These are phyloP conservation scores for Porites cylindrica DNA, from an alignment of 92 coral and sea anemone species.

Conservation along the genomic window DNA sequence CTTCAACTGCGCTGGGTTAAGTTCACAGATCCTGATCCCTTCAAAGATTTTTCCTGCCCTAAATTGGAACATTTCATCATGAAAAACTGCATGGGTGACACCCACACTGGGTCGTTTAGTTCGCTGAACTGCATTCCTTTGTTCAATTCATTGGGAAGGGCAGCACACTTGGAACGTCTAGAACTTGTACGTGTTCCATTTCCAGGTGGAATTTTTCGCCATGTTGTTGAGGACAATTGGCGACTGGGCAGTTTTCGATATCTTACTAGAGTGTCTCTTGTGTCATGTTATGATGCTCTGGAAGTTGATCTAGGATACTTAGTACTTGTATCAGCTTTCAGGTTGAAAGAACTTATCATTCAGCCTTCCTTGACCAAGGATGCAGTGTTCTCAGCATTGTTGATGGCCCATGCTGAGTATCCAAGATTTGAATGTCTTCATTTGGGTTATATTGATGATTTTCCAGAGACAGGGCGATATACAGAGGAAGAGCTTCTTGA, in stretches of 20 bases:
- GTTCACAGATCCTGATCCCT: slow-evolving; percentile 58
- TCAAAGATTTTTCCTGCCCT: slow-evolving; percentile 60
- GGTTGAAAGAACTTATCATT: slow-evolving; percentile 47
- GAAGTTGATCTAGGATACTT: slow-evolving; percentile 65
- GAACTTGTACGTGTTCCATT: slow-evolving; percentile 62
- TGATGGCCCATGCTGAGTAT: slow-evolving; percentile 62
- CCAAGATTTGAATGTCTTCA: slow-evolving; percentile 61
- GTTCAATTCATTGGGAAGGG: slow-evolving; percentile 46
- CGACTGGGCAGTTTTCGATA: slow-evolving; percentile 49
- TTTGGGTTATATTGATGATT: slow-evolving; percentile 58
- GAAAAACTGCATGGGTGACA: slow-evolving; percentile 59
- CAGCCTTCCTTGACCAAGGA: slow-evolving; percentile 70
- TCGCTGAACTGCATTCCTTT: slow-evolving; percentile 46
- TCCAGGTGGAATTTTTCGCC: slow-evolving; percentile 63
- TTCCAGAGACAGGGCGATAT: slow-evolving; percentile 62
- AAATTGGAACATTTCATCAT: slow-evolving; percentile 57
- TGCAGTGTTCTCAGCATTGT: slow-evolving; percentile 53
- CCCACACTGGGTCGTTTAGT: slow-evolving; percentile 37
- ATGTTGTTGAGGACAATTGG: slow-evolving; percentile 62
- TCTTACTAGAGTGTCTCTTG: slow-evolving; percentile 49
- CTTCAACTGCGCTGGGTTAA: slow-evolving; percentile 63
- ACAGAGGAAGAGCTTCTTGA: slow-evolving; percentile 43
- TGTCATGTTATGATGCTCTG: slow-evolving; percentile 46
- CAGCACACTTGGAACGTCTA: slow-evolving; percentile 47
- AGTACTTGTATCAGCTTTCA: slow-evolving; percentile 51